phyloP scores from a whole-genome alignment of 1,140 invertebrate genomes.

The Hyles vespertilio region DNA sequence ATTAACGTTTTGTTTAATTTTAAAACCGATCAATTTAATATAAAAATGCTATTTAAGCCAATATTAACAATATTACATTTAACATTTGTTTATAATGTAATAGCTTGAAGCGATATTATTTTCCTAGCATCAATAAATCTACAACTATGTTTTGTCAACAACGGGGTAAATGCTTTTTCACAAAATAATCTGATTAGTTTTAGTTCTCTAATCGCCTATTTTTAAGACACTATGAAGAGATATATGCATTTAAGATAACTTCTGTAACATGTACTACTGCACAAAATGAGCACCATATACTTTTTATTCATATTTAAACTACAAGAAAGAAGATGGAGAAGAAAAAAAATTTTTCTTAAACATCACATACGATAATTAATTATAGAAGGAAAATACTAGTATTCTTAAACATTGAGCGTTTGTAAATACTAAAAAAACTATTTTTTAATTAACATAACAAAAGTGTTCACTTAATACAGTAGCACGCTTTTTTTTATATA shows the following conservation, averaged over 20 bases:
- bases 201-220: neutral
- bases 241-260: slow-evolving; percentile 18
- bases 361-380: too few relatives aligned
- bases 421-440: slow-evolving; percentile 1
- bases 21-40: too few relatives aligned
- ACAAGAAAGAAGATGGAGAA: too few relatives aligned
- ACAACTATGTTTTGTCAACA: slow-evolving; percentile 31
- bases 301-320: neutral
- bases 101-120: slow-evolving; percentile 17
- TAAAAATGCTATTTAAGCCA: too few relatives aligned
- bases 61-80: neutral
- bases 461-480: slow-evolving; percentile 41
- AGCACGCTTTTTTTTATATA: slow-evolving; percentile 17
- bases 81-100: neutral
- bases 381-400: too few relatives aligned
- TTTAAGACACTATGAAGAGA: neutral
- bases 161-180: slow-evolving; percentile 55
- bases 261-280: slow-evolving; percentile 32
- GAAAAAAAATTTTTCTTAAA: too few relatives aligned
- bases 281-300: slow-evolving; percentile 36
- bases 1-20: too few relatives aligned
- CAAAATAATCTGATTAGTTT: slow-evolving; percentile 37
- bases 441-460: slow-evolving; percentile 2
- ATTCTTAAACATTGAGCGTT: slow-evolving; percentile 17
- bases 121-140: slow-evolving; percentile 33